Evolutionary conservation across 2,888 invertebrate genomes (phyloP), one percentile per base, ranked within the genome.

Genomic region (Cephus pygmeus): DNA sequence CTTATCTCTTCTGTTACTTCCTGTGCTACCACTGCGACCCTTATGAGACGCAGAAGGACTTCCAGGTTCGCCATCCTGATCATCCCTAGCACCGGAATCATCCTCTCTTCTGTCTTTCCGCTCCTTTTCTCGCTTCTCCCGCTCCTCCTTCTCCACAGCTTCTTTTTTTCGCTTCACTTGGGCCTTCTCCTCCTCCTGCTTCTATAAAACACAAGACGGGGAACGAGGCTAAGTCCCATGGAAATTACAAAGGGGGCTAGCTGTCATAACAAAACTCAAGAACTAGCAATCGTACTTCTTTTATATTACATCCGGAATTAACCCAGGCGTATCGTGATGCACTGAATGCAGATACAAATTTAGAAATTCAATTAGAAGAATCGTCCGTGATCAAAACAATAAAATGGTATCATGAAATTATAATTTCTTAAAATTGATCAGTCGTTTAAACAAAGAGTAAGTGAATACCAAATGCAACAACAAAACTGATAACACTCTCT

Each of bases 111-210:
- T 88, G 78, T 92, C 92, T 76, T 90, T 91, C 11, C 92, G 88
- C 80, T 92, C 92, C 81, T 93, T 93, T 77, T 93, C 93, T 11
- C 93, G 92, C 82, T 93, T 91, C 79, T 91, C 91, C 0, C 90
- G 85, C 77, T 94, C 94, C 81, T 95, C 95, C 90, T 95, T 95
- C 90, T 95, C 95, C 4, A 90, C 90, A 74, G 93, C 93, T 85
- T 94, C 94, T 85, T 93, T 93, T 93, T 96, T 95, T 91, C 94
- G 92, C 83, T 94, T 92, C 73, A 94, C 94, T 90, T 95, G 90
- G 75, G 91, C 95, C 87, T 94, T 94, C 88, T 95, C 95, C 90
- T 95, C 95, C 91, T 96, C 96, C 92, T 95, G 95, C 93, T 95
- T 95, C 95, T 95, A 93, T 89, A 93, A 93, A 92, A 92, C 92